phyloP scores from a whole-genome alignment of 2,888 invertebrate genomes.

The Digitonthophagus gazella region DNA sequence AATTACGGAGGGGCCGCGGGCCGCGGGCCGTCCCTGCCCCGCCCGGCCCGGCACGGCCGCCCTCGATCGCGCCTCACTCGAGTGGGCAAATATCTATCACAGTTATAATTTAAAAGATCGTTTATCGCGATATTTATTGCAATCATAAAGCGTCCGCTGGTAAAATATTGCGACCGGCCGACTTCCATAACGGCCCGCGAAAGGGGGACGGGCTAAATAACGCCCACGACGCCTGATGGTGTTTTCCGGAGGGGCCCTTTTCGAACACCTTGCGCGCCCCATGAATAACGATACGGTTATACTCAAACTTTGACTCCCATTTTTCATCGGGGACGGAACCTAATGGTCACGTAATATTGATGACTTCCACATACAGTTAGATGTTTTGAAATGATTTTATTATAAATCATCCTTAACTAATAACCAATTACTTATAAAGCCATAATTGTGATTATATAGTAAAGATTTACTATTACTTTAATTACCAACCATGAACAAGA shows the following conservation, averaged over 20 bases:
- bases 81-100: constrained; percentile 55
- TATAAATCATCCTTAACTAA: too few relatives aligned
- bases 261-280: not conserved
- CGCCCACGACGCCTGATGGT: constrained; percentile 29
- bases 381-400: too few relatives aligned
- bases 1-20: constrained; percentile 43
- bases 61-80: constrained; percentile 48
- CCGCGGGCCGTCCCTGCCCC: not conserved
- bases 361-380: too few relatives aligned
- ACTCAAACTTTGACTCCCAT: too few relatives aligned
- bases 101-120: constrained; percentile 55
- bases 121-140: constrained; percentile 54
- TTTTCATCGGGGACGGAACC: too few relatives aligned
- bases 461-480: too few relatives aligned
- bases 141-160: constrained; percentile 50
- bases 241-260: not conserved
- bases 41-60: constrained; percentile 39
- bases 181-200: constrained; percentile 33
- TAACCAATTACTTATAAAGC: too few relatives aligned
- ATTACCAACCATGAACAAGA: too few relatives aligned
- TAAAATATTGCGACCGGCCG: constrained; percentile 45
- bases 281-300: not conserved
- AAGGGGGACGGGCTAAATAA: not conserved
- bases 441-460: too few relatives aligned
- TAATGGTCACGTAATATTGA: too few relatives aligned